Evolutionary conservation across 2,113 vertebrate genomes (phyloP).

Genomic region (Lynx canadensis): DNA sequence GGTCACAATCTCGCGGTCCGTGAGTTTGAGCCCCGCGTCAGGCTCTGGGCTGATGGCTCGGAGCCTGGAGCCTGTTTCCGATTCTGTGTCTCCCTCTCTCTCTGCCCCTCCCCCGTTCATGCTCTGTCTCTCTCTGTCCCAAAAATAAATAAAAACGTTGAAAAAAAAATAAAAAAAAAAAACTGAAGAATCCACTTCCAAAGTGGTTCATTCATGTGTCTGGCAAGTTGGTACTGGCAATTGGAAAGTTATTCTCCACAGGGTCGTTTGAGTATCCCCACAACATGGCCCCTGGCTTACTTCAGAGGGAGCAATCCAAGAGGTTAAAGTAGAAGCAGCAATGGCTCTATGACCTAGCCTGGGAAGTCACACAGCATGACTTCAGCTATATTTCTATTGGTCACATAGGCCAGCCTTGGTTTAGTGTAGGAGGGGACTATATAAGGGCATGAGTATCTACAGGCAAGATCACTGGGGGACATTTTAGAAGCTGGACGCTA

Average conservation of each 20-base stretch:
- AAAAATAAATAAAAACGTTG: too few species aligned
- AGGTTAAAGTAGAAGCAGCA: not conserved
- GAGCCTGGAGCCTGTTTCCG: too few species aligned
- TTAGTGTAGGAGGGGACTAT: not conserved
- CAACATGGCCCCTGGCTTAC: not conserved
- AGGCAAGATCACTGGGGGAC: not conserved
- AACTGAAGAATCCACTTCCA: not conserved
- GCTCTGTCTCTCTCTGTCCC: too few species aligned
- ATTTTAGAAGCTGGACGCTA: not conserved
- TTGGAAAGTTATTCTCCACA: not conserved
- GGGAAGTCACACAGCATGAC: not conserved
- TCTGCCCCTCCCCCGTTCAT: too few species aligned
- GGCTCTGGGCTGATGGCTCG: too few species aligned
- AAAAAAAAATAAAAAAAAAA: too few species aligned
- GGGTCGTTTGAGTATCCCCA: not conserved
- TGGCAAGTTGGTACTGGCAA: not conserved
- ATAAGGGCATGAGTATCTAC: not conserved
- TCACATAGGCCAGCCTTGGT: not conserved
- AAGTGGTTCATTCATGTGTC: not conserved
- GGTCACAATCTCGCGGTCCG: too few species aligned
- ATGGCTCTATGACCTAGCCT: not conserved
- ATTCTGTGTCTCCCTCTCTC: too few species aligned
- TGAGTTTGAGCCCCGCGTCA: too few species aligned
- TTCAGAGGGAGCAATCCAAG: not conserved
- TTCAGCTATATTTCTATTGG: not conserved